These are phyloP conservation scores for Cryptocephalus moraei DNA, from an alignment of 2,888 invertebrate genomes.

Conservation along the genomic window DNA sequence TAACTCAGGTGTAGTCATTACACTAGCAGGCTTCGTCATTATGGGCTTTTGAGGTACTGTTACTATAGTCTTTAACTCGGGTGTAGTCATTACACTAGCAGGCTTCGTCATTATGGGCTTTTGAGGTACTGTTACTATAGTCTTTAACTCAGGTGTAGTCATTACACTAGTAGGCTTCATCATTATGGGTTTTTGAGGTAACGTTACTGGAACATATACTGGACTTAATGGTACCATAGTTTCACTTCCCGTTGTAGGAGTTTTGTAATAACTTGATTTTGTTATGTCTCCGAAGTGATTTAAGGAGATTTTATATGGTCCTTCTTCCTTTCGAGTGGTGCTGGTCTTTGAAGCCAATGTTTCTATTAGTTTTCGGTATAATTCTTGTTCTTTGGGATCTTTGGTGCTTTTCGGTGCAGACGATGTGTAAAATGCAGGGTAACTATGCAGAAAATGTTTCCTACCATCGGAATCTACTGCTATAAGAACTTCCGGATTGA, in stretches of 20 bases:
- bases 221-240: conserved; percentile 3
- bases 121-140: no score
- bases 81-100: background rate
- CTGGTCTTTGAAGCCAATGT: conserved; percentile 22
- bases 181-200: no score
- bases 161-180: background rate
- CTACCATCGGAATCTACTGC: conserved; percentile 21
- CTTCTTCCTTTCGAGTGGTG: conserved; percentile 10
- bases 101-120: no score
- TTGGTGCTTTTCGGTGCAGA: conserved; percentile 7
- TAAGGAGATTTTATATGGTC: conserved; percentile 7
- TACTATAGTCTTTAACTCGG: no score
- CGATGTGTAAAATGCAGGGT: conserved; percentile 19
- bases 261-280: conserved; percentile 1
- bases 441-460: conserved; percentile 24
- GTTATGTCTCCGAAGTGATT: conserved; percentile 2
- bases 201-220: background rate
- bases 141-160: conserved; percentile 1
- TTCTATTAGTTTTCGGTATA: conserved; percentile 27
- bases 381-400: conserved; percentile 22
- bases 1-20: no score
- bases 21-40: no score
- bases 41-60: no score
- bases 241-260: conserved; percentile 10
- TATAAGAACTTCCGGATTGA: conserved; percentile 14